These are phyloP conservation scores for Oryzias melastigma DNA, from an alignment of 2,113 vertebrate genomes.

Conservation along the genomic window DNA sequence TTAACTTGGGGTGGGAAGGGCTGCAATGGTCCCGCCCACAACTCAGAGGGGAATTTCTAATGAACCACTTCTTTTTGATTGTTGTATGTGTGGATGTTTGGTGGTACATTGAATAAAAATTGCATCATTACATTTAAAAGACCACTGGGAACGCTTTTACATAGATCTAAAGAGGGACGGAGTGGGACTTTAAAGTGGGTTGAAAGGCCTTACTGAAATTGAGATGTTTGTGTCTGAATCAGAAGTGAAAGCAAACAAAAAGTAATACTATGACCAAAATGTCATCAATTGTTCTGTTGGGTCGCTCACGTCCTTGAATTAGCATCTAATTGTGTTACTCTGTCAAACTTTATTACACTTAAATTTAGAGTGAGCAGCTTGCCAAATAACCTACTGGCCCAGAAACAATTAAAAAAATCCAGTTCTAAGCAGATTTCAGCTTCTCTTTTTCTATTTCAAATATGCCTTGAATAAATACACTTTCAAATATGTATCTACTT, in stretches of 20 bases:
- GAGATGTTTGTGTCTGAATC: slow-evolving; percentile 4
- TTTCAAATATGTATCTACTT: too few species aligned
- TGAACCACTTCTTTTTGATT: too few species aligned
- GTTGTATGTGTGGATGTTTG: too few species aligned
- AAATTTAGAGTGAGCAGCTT: slow-evolving; percentile 2
- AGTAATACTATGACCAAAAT: slow-evolving; percentile 41
- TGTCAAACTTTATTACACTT: slow-evolving; percentile 1
- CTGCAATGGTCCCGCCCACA: too few species aligned
- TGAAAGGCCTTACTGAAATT: slow-evolving; percentile 1
- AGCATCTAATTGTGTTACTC: not conserved
- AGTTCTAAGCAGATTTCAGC: slow-evolving; percentile 10
- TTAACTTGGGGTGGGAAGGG: too few species aligned
- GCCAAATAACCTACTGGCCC: not conserved
- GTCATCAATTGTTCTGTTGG: slow-evolving; percentile 5
- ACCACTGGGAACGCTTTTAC: too few species aligned
- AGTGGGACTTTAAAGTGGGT: slow-evolving; percentile 2
- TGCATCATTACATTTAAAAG: too few species aligned
- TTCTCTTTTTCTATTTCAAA: too few species aligned
- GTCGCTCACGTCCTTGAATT: slow-evolving; percentile 3
- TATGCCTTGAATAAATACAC: too few species aligned
- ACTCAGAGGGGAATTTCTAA: too few species aligned
- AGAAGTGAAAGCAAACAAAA: not conserved
- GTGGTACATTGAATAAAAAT: too few species aligned
- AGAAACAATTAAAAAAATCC: slow-evolving; percentile 7
- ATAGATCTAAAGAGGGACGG: too few species aligned